Base-by-base conservation (phyloP, 2,113 vertebrate species). In the Brachionichthys hirsutus region DNA sequence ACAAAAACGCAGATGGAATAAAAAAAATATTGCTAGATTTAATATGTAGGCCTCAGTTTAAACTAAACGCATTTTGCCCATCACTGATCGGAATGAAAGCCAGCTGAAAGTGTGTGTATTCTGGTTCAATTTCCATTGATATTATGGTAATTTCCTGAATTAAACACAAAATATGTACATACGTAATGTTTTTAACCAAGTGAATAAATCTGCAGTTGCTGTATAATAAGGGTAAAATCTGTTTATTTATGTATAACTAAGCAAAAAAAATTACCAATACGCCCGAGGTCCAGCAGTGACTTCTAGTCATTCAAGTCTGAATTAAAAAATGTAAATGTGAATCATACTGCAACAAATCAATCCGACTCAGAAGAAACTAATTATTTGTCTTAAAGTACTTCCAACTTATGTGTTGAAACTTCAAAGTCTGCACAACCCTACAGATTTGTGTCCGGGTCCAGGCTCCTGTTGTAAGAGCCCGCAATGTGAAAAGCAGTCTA, bases 391-490 rank as follows among this genome's bases (percentile, higher is more conserved):
- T 14, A 15, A 50, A 30, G 41, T 17, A 9, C 24, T 30, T 46
- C 18, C 12, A 16, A 35, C 11, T 30, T 49, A 57, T 42, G 22
- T 41, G 12, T 52, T 22, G n/a, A 63, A 47, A 63, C 73, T 67
- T 76, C 74, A 66, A 75, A 70, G 71, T 54, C 17, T 48, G 36
- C 48, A 70, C n/a, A 56, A 12, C 43, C 16, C 34, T 20, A 45
- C 13, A 65, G 19, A 60, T 62, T 43, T 60, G 48, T 60, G 41
- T 34, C 62, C 20, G 16, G 40, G 41, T 50, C 24, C 49, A 50
- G 52, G 49, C 34, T 58, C 24, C 56, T 47, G 15, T 49, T 61
- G 40, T 42, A 46, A 65, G 38, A 66, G 42, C 35, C 45, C 16
- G 53, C 22, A n/a, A 66, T 58, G 40, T 46, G 4, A 36, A 58